phyloP scores from a whole-genome alignment of 2,797 vertebrate genomes.

The Melanotaenia nigrans region DNA sequence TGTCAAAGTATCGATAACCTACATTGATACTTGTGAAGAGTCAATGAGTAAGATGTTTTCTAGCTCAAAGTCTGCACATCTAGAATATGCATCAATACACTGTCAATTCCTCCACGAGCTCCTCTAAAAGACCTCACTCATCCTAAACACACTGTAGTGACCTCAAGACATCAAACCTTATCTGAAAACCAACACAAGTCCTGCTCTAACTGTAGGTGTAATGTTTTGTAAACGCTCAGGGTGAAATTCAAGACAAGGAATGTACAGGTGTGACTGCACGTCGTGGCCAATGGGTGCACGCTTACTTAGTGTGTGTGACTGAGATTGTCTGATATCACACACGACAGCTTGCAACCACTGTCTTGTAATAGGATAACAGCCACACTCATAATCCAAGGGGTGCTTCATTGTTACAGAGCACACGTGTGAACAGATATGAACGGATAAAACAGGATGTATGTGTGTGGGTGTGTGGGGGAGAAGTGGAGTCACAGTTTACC shows the following conservation, averaged over 20 bases:
- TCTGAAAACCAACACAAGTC: not conserved
- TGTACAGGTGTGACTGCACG: slow-evolving; percentile 56
- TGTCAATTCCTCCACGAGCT: slow-evolving; percentile 9
- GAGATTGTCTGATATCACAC: slow-evolving; percentile 53
- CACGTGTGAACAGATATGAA: slow-evolving; percentile 46
- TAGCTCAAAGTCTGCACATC: slow-evolving; percentile 21
- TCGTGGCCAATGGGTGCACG: not conserved
- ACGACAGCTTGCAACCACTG: slow-evolving; percentile 60
- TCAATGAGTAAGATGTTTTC: not conserved
- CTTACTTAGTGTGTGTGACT: slow-evolving; percentile 12
- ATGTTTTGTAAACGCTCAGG: slow-evolving; percentile 63
- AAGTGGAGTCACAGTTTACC: slow-evolving; percentile 3
- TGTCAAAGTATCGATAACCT: slow-evolving; percentile 38
- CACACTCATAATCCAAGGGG: slow-evolving; percentile 63
- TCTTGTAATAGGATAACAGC: slow-evolving; percentile 68
- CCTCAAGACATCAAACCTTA: slow-evolving; percentile 6
- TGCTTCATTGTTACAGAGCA: slow-evolving; percentile 29
- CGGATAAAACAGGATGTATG: slow-evolving; percentile 25
- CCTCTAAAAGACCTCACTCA: slow-evolving; percentile 9
- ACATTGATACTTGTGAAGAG: too few relatives aligned
- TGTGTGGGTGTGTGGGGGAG: not conserved
- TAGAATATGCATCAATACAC: not conserved
- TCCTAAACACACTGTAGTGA: slow-evolving; percentile 1
- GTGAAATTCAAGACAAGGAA: slow-evolving; percentile 63
- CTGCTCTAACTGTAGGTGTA: not conserved